Base-by-base conservation (phyloP, 1,140 invertebrate species). In the Apolygus lucorum region DNA sequence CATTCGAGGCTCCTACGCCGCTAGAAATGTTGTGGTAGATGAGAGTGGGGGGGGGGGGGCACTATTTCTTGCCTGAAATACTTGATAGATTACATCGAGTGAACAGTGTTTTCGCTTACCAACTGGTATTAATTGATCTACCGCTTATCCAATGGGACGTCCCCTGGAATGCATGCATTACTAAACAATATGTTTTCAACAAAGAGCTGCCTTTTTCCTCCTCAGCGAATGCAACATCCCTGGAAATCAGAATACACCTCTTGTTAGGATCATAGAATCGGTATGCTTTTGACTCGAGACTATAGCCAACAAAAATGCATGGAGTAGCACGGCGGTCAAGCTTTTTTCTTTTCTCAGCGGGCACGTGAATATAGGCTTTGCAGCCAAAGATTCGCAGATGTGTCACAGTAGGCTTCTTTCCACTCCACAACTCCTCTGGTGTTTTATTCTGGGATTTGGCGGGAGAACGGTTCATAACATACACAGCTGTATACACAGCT, bases 401-500 rank as follows among this genome's bases (percentile, higher is more conserved):
- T 29, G 24, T 69, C 4, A 74, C 17, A 42, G 69, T 63, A 1
- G 73, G 73, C 26, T 71, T 71, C 25, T 71, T 52, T 22, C 66
- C 63, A 42, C 27, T 28, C 74, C 74, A 75, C 8, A 71, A 2
- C 68, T 75, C 72, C 14, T 70, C 64, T 13, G 71, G 76, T 24
- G 72, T 74, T 1, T 17, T 65, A 17, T 49, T 49, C 34, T 11
- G 34, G 8, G 8, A 49, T 17, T 11, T 8, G 8, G 34, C 8
- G 34, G 34, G 8, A 11, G n/a, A n/a, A 11, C 8, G 8, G 34
- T 49, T 49, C 34, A 11, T 49, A 8, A 49, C 8, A 17, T 17
- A 49, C 8, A 8, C 8, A 11, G 34, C 34, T 11, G 34, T 17
- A 17, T 49, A 11, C 8, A 49, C 79, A 1, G 79, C 78, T 72